A percentile compares a stretch with the other conserved stretches of the same genome.
Evolutionary conservation across 2,888 invertebrate species (phyloP).

Genomic region (Chesias legatella): DNA sequence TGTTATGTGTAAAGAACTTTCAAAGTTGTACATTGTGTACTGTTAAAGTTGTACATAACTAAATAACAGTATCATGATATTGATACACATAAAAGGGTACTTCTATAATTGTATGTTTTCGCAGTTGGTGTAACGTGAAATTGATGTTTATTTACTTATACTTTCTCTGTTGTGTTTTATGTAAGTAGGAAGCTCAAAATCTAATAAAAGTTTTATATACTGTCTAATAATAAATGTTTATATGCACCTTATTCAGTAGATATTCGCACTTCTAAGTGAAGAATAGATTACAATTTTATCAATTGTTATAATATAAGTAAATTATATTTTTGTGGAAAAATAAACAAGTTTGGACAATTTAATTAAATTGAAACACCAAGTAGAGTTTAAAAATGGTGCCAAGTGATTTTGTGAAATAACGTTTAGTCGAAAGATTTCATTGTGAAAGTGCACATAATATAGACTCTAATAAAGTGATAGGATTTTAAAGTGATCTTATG

Average conservation of each 20-base stretch:
- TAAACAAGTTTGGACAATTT: conserved; percentile 22
- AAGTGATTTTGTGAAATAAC: conserved; percentile 15
- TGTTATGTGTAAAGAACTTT: conserved; percentile 30
- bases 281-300: conserved; percentile 28
- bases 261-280: conserved; percentile 14
- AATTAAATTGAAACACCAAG: conserved; percentile 25
- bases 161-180: conserved; percentile 7
- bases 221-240: conserved; percentile 9
- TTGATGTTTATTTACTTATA: conserved; percentile 1
- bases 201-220: conserved; percentile 5
- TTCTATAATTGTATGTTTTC: conserved; percentile 4
- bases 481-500: too few species aligned
- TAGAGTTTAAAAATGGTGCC: conserved; percentile 14
- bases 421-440: conserved; percentile 11
- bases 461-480: too few species aligned
- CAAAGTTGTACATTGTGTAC: conserved; percentile 17
- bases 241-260: conserved; percentile 20
- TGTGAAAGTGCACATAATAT: too few species aligned
- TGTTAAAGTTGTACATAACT: too few species aligned
- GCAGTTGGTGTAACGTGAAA: conserved; percentile 13
- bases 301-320: conserved; percentile 25
- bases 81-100: conserved; percentile 17
- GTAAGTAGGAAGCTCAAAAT: conserved; percentile 20
- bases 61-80: conserved; percentile 18
- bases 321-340: conserved; percentile 46